Evolutionary conservation across 2,888 invertebrate species (phyloP).

Genomic region (Cheilosia pagana): DNA sequence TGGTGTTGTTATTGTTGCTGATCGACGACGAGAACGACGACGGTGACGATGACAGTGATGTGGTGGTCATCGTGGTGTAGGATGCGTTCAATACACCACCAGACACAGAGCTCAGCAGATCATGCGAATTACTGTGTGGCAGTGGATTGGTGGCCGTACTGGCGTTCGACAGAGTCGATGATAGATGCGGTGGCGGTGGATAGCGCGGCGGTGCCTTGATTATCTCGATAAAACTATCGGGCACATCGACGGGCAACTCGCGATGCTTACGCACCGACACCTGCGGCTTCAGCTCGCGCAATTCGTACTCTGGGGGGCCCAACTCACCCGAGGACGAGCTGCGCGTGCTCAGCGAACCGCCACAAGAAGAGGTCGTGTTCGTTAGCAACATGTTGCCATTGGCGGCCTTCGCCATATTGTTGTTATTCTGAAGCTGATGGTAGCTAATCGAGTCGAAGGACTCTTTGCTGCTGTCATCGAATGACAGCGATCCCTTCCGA

Average conservation of each 20-base stretch:
- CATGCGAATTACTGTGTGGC: slow-evolving; percentile 74
- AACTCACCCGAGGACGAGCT: slow-evolving; percentile 79
- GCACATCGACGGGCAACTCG: slow-evolving; percentile 94
- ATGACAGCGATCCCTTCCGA: slow-evolving; percentile 80
- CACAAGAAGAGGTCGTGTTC: slow-evolving; percentile 72
- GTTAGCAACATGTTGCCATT: slow-evolving; percentile 68
- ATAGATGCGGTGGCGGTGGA: slow-evolving; percentile 85
- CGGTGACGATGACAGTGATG: slow-evolving; percentile 68
- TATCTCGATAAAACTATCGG: slow-evolving; percentile 93
- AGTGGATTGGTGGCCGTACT: slow-evolving; percentile 79
- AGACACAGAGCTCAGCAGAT: slow-evolving; percentile 53
- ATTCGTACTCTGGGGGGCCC: slow-evolving; percentile 82
- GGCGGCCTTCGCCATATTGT: slow-evolving; percentile 66
- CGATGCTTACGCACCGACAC: slow-evolving; percentile 81
- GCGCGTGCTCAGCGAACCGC: slow-evolving; percentile 79
- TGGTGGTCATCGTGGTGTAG: slow-evolving; percentile 61
- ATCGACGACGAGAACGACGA: slow-evolving; percentile 64
- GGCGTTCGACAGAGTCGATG: slow-evolving; percentile 81
- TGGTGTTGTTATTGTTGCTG: slow-evolving; percentile 66
- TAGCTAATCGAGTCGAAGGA: slow-evolving; percentile 83
- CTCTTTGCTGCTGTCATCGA: slow-evolving; percentile 82
- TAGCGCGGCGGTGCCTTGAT: slow-evolving; percentile 90
- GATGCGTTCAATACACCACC: slow-evolving; percentile 61
- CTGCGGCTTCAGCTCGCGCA: slow-evolving; percentile 77
- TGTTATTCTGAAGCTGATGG: slow-evolving; percentile 79